Conservation (phyloP, 2,888 invertebrate species). For the Pinctada fucata region DNA sequence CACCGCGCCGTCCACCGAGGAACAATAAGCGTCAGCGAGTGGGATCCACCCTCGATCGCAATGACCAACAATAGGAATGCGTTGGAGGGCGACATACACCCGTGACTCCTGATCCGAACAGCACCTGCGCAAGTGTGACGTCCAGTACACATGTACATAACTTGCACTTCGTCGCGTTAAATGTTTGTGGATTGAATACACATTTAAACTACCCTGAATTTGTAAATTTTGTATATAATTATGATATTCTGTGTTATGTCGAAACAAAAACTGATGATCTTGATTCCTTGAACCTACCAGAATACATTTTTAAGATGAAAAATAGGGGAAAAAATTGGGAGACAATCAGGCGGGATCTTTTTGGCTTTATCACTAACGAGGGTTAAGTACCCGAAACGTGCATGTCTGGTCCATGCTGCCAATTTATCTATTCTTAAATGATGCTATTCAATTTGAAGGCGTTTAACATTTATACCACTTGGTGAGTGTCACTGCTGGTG, state of each 20-base stretch:
- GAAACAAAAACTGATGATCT: slow-evolving; percentile 17
- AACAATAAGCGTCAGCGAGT: neutral
- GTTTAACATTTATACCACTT: too few species aligned
- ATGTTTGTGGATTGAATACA: too few species aligned
- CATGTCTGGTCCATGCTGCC: too few species aligned
- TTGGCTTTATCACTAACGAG: too few species aligned
- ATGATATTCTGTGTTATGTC: slow-evolving; percentile 7
- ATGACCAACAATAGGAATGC: neutral
- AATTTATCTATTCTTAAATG: too few species aligned
- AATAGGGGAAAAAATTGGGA: neutral
- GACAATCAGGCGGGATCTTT: slow-evolving; percentile 17
- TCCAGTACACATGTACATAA: too few species aligned
- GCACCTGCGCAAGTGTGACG: too few species aligned
- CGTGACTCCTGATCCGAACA: too few species aligned
- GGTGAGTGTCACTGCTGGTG: too few species aligned
- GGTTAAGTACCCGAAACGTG: too few species aligned
- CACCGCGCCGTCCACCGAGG: neutral
- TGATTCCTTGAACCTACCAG: slow-evolving; percentile 8
- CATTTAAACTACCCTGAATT: slow-evolving; percentile 8
- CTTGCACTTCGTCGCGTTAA: too few species aligned
- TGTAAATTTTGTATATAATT: slow-evolving; percentile 5
- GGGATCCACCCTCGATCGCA: slow-evolving; percentile 3
- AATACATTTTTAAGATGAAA: slow-evolving; percentile 10
- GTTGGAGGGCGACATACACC: neutral
- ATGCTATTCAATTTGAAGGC: too few species aligned